These are phyloP conservation scores for Podilymbus podiceps DNA, from an alignment of 2,113 vertebrate species.

Conservation along the genomic window DNA sequence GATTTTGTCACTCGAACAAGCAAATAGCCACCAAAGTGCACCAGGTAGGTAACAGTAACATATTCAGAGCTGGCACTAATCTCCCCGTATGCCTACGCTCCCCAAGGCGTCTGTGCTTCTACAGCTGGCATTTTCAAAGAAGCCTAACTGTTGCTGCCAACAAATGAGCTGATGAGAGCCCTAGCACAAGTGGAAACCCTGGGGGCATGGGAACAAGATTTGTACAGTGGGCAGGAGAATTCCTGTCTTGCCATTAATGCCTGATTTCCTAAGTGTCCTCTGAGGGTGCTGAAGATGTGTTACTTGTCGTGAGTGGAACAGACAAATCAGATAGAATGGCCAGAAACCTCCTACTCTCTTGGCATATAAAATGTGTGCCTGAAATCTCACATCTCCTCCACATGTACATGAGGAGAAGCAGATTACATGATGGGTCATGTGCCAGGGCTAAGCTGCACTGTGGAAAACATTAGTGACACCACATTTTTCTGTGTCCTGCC, in stretches of 20 bases:
- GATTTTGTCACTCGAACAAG: slow-evolving; percentile 13
- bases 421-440: neutral
- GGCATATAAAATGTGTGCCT: neutral
- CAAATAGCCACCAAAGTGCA: neutral
- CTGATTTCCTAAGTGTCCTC: slow-evolving; percentile 23
- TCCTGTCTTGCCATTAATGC: neutral
- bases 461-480: neutral
- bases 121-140: slow-evolving; percentile 1
- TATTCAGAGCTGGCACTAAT: neutral
- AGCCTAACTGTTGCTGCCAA: neutral
- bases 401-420: neutral
- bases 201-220: neutral
- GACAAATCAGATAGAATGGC: neutral
- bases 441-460: neutral
- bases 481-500: neutral
- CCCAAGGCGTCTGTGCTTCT: neutral
- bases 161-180: slow-evolving; percentile 18
- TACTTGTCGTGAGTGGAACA: neutral
- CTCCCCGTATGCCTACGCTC: neutral
- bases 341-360: neutral
- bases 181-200: neutral
- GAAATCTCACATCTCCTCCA: neutral
- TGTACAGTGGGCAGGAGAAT: neutral
- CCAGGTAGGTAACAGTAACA: neutral
- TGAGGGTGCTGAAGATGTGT: neutral